These are phyloP conservation scores for Marcusenius ussheri DNA, from an alignment of 2,113 vertebrate species.

Conservation along the genomic window DNA sequence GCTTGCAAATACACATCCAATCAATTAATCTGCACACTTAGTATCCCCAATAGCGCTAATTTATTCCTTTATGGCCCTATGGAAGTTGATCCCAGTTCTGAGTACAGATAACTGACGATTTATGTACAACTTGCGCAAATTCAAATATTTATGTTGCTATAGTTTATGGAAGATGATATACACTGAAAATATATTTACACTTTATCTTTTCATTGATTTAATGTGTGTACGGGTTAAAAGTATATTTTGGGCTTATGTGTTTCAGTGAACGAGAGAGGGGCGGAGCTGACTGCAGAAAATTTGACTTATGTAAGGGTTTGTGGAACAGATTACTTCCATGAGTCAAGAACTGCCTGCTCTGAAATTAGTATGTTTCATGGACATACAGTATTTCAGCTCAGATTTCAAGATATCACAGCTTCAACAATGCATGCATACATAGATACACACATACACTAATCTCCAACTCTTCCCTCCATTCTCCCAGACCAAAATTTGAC, in stretches of 20 bases:
- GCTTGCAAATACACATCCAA: background rate
- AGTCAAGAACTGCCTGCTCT: background rate
- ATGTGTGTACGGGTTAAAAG: background rate
- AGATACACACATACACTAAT: background rate
- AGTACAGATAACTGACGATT: background rate
- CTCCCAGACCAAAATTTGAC: background rate
- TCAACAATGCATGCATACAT: background rate
- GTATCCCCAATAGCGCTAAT: background rate
- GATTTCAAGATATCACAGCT: background rate
- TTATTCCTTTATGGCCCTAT: background rate
- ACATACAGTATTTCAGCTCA: background rate
- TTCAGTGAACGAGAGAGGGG: background rate
- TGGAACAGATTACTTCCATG: background rate
- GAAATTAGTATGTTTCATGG: background rate
- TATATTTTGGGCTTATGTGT: background rate
- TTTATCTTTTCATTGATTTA: background rate
- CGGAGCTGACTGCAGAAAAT: background rate
- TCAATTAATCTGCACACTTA: background rate
- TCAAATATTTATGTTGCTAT: background rate
- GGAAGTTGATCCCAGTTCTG: background rate
- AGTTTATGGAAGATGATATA: background rate
- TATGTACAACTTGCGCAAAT: background rate
- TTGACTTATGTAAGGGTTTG: background rate
- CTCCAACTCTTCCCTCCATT: background rate
- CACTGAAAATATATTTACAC: background rate